These are phyloP conservation scores for Pampusana beccarii DNA, from an alignment of 2,113 vertebrate genomes.

Conservation along the genomic window DNA sequence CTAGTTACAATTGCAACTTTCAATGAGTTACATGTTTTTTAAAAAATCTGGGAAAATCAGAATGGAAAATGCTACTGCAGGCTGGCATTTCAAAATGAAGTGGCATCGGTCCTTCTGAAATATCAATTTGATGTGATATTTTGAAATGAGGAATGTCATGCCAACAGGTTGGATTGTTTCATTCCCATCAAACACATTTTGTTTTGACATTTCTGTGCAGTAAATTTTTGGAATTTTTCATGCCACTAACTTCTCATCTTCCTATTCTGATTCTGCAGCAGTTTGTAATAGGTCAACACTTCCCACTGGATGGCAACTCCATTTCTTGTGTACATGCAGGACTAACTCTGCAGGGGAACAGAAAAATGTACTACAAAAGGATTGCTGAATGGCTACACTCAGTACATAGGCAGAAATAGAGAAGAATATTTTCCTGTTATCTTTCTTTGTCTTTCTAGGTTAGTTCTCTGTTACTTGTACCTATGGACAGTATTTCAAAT, in stretches of 20 bases:
- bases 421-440: background rate
- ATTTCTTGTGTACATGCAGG: background rate
- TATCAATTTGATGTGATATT: slow-evolving; percentile 4
- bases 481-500: background rate
- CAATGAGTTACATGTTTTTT: background rate
- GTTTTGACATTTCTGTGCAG: slow-evolving; percentile 30
- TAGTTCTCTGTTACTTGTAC: background rate
- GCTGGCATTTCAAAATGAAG: background rate
- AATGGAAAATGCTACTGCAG: background rate
- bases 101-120: background rate
- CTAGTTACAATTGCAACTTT: background rate
- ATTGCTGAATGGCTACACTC: background rate
- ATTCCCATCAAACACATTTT: slow-evolving; percentile 8
- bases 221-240: background rate
- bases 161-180: slow-evolving; percentile 9
- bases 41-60: background rate
- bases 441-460: background rate
- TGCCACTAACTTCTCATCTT: background rate
- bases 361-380: background rate
- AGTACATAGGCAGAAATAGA: background rate
- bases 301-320: slow-evolving; percentile 13
- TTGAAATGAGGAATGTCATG: slow-evolving; percentile 28
- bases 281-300: slow-evolving; percentile 20
- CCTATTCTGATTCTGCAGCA: background rate
- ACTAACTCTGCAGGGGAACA: background rate